Evolutionary conservation across 2,797 vertebrate genomes (phyloP).

Genomic region (Halcyon chelicuti): DNA sequence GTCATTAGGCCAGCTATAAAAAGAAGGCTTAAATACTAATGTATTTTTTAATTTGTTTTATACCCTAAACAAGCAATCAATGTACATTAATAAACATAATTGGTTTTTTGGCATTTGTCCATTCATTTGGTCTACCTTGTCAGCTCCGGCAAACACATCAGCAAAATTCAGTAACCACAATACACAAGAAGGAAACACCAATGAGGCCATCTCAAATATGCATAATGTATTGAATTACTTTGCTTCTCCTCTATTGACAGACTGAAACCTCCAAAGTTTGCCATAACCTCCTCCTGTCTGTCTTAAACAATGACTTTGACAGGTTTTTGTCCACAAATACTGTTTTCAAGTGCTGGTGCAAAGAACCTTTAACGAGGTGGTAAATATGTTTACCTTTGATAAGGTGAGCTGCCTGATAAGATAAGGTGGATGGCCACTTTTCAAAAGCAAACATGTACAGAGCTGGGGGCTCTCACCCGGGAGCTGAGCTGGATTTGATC

Average conservation of each 20-base stretch:
- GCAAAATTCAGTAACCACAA: slow-evolving; percentile 74
- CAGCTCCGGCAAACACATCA: slow-evolving; percentile 69
- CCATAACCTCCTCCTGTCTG: neutral
- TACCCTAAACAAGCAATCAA: slow-evolving; percentile 91
- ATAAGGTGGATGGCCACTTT: slow-evolving; percentile 82
- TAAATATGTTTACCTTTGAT: slow-evolving; percentile 96
- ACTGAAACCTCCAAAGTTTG: slow-evolving; percentile 75
- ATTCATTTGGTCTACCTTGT: slow-evolving; percentile 82
- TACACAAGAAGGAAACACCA: slow-evolving; percentile 50
- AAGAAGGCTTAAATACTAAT: slow-evolving; percentile 81
- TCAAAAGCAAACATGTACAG: slow-evolving; percentile 78
- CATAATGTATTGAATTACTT: slow-evolving; percentile 80
- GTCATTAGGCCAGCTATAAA: slow-evolving; percentile 78
- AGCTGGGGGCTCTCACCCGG: slow-evolving; percentile 9
- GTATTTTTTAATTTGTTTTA: slow-evolving; percentile 88
- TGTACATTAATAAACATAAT: slow-evolving; percentile 92
- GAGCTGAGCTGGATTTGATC: slow-evolving; percentile 28
- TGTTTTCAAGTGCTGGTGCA: slow-evolving; percentile 83
- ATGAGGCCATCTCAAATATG: slow-evolving; percentile 72
- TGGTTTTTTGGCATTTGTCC: slow-evolving; percentile 88
- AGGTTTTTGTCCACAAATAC: slow-evolving; percentile 83
- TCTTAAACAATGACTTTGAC: slow-evolving; percentile 73
- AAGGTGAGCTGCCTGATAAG: slow-evolving; percentile 86
- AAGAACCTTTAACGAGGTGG: slow-evolving; percentile 89
- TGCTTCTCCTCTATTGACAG: slow-evolving; percentile 57